Evolutionary conservation across 2,797 vertebrate species (phyloP).

Genomic region (Valencia hispanica): DNA sequence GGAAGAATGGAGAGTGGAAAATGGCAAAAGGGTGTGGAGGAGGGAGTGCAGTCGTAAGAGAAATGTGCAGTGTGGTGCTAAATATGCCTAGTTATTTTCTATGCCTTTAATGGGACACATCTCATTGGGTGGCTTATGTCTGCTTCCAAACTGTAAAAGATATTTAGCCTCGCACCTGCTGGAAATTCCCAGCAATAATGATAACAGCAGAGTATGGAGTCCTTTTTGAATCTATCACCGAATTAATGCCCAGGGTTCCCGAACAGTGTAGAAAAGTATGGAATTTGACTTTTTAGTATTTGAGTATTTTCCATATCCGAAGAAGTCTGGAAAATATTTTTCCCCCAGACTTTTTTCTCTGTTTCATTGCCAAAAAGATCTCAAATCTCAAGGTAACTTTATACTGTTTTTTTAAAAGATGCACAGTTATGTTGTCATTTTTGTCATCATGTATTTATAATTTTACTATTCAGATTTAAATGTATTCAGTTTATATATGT

Average conservation of each 20-base stretch:
- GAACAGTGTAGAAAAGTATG: not conserved
- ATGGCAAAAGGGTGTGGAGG: slow-evolving; percentile 37
- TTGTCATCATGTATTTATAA: not conserved
- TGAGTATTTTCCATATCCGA: not conserved
- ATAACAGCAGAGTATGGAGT: slow-evolving; percentile 54
- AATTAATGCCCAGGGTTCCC: slow-evolving; percentile 21
- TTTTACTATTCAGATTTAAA: not conserved
- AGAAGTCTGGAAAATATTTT: not conserved
- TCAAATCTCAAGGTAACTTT: not conserved
- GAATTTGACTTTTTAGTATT: not conserved
- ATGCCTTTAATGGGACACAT: slow-evolving; percentile 81
- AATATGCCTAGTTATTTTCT: slow-evolving; percentile 77
- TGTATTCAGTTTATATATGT: not conserved
- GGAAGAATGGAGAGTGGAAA: slow-evolving; percentile 20
- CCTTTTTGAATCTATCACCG: slow-evolving; percentile 48
- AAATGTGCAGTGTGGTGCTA: slow-evolving; percentile 77
- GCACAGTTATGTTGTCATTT: not conserved
- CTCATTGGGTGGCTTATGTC: slow-evolving; percentile 83
- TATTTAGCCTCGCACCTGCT: slow-evolving; percentile 69
- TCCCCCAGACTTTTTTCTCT: not conserved
- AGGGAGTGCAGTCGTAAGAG: slow-evolving; percentile 49
- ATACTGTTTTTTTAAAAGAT: not conserved
- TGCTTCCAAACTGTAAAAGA: slow-evolving; percentile 73
- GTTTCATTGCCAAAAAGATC: not conserved
- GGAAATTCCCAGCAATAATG: slow-evolving; percentile 65